phyloP scores from a whole-genome alignment of 2,113 vertebrate species.

The Dicaeum eximium region DNA sequence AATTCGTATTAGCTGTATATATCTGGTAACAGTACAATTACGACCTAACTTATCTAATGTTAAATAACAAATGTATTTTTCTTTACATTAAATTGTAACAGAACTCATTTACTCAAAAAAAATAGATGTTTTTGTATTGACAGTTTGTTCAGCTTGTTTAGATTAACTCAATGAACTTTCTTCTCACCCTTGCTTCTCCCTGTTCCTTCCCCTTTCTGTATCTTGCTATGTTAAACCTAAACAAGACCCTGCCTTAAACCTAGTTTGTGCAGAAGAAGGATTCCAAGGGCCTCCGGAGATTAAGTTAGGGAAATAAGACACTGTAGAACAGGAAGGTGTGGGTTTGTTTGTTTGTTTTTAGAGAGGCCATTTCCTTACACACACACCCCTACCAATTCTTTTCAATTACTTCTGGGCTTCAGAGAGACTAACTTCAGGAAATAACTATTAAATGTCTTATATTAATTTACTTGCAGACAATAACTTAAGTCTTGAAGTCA shows the following conservation, averaged over 20 bases:
- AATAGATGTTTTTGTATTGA: background rate
- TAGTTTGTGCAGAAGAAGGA: background rate
- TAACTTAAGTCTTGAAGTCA: background rate
- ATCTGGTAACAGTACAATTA: background rate
- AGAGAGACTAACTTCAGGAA: slow-evolving; percentile 16
- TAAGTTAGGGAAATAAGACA: background rate
- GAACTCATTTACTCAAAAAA: background rate
- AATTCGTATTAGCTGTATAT: background rate
- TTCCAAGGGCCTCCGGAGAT: background rate
- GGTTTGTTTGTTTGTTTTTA: slow-evolving; percentile 30
- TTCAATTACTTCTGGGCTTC: background rate
- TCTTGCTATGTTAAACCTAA: background rate
- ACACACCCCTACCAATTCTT: background rate
- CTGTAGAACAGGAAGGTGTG: slow-evolving; percentile 13
- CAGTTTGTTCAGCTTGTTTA: background rate
- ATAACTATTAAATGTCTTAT: slow-evolving; percentile 13
- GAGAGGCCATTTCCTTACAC: background rate
- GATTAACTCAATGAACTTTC: background rate
- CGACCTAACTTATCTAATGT: background rate
- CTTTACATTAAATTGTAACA: background rate
- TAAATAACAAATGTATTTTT: background rate
- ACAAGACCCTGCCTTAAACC: background rate
- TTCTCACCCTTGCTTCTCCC: background rate
- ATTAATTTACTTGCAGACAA: background rate
- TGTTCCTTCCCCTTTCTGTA: background rate